Percentiles rank a stretch among this genome's conserved stretches.
Conservation (phyloP, 2,113 vertebrate genomes). For the Hymenochirus boettgeri region DNA sequence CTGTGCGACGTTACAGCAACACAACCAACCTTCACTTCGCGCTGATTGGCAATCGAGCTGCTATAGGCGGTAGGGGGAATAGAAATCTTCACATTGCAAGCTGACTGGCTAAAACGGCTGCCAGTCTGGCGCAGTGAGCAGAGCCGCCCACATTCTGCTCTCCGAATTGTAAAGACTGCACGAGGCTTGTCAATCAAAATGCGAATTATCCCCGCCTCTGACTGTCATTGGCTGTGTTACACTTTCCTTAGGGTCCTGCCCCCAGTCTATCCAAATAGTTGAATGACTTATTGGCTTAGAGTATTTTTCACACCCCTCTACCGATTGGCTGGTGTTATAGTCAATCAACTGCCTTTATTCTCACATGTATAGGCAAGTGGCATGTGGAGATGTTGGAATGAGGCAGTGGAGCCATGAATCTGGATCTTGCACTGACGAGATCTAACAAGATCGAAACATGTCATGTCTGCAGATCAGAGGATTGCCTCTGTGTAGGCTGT, state of each 20-base stretch:
- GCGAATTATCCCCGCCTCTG: not conserved
- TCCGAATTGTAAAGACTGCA: not conserved
- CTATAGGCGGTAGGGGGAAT: slow-evolving; percentile 3
- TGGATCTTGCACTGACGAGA: too few relatives aligned
- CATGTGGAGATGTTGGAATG: too few relatives aligned
- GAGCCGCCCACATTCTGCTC: slow-evolving; percentile 14
- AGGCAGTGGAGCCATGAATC: too few relatives aligned
- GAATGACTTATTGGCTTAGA: not conserved
- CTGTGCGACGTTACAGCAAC: slow-evolving; percentile 13
- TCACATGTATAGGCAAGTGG: slow-evolving; percentile 10
- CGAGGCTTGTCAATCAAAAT: slow-evolving; percentile 24
- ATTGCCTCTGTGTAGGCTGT: too few relatives aligned
- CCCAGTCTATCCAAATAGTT: not conserved
- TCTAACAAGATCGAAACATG: too few relatives aligned
- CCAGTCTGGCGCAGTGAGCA: not conserved
- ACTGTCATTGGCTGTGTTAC: slow-evolving; percentile 12
- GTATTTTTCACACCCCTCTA: not conserved
- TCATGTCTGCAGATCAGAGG: too few relatives aligned
- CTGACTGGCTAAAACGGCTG: not conserved
- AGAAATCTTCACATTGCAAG: not conserved
- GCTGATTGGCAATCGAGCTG: slow-evolving; percentile 7
- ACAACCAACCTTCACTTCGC: not conserved
- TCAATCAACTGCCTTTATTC: not conserved
- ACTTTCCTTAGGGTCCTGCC: not conserved
- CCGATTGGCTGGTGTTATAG: not conserved